Base-by-base conservation (phyloP, 2,113 vertebrate genomes). In the Aplodontia rufa region DNA sequence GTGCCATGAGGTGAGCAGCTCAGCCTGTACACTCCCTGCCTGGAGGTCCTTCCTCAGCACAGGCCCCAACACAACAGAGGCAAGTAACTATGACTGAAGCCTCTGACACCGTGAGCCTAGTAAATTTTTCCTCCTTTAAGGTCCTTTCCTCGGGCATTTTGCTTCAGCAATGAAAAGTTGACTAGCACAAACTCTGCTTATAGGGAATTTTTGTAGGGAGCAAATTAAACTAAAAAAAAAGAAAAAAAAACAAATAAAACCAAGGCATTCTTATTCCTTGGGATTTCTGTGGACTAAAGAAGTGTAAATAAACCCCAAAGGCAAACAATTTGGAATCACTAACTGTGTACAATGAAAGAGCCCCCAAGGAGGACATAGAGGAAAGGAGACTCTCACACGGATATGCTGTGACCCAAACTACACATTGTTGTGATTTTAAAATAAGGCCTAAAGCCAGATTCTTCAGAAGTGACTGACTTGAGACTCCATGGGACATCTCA, bases 341-440 rank as follows among this genome's bases (percentile, higher is more conserved):
- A 85, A 86, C 76, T 89, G 8, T 40, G 51, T 40, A 81, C 42
- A 87, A 90, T 51, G 22, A 90, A 93, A 93, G 53, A 87, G 90
- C 69, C 68, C 30, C 40, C 55, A 60, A 60, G 81, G 19, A 81
- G 30, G 42, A 37, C 20, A 74, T 71, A 93, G 60, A 87, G 24
- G 26, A 78, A 81, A 80, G 19, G 64, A 81, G 11, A 81, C 37
- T 55, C 53, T 79, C 28, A 66, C 1, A 8, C 49, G 40, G 51
- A 53, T 75, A 53, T 75, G 37, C 35, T 81, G 35, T 58, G 85
- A 94, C 26, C 62, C 87, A 91, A 85, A 78, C 69, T 85, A 86
- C 55, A 82, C 49, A 49, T 45, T 40, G 28, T 74, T 81, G 17
- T 74, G 40, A 89, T 71, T 55, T 86, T 51, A 58, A 93, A 92